A percentile compares a stretch with the other conserved stretches of the same genome.
Evolutionary conservation across 1,140 invertebrate genomes (phyloP).

Genomic region (Drosophila nigrodunni): DNA sequence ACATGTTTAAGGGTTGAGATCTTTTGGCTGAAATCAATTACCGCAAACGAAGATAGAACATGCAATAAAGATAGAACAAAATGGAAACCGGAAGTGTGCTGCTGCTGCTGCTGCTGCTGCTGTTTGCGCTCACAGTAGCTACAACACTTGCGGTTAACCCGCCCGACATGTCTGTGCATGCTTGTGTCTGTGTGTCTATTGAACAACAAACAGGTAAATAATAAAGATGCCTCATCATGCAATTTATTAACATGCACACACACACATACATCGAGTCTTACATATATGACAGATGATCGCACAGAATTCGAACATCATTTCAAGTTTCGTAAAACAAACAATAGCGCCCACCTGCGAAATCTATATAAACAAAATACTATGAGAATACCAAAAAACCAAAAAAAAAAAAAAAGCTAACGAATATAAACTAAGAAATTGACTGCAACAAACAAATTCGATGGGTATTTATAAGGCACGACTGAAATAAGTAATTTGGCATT

Average conservation of each 20-base stretch:
- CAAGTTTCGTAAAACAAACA: constrained; percentile 67
- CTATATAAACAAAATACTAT: constrained; percentile 60
- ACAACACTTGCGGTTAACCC: constrained; percentile 66
- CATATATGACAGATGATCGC: constrained; percentile 34
- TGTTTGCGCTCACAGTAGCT: constrained; percentile 52
- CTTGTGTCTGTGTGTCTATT: constrained; percentile 32
- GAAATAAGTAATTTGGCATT: constrained; percentile 72
- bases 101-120: constrained; percentile 12
- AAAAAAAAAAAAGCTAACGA: constrained; percentile 24
- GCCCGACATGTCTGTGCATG: constrained; percentile 24
- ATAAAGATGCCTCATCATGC: constrained; percentile 58
- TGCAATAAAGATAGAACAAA: constrained; percentile 45
- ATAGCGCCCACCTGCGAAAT: constrained; percentile 71
- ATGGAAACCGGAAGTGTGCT: constrained; percentile 75
- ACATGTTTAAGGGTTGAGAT: constrained; percentile 64
- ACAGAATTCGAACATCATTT: constrained; percentile 54
- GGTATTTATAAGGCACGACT: constrained; percentile 48
- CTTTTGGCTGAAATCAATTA: constrained; percentile 75
- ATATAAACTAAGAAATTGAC: constrained; percentile 35
- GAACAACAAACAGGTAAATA: constrained; percentile 56
- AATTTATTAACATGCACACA: constrained; percentile 37
- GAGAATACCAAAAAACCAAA: constrained; percentile 24
- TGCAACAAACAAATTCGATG: constrained; percentile 64
- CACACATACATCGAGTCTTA: too few species aligned
- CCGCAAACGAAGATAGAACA: constrained; percentile 46